phyloP scores from a whole-genome alignment of 2,113 vertebrate genomes.

The Spea bombifrons region DNA sequence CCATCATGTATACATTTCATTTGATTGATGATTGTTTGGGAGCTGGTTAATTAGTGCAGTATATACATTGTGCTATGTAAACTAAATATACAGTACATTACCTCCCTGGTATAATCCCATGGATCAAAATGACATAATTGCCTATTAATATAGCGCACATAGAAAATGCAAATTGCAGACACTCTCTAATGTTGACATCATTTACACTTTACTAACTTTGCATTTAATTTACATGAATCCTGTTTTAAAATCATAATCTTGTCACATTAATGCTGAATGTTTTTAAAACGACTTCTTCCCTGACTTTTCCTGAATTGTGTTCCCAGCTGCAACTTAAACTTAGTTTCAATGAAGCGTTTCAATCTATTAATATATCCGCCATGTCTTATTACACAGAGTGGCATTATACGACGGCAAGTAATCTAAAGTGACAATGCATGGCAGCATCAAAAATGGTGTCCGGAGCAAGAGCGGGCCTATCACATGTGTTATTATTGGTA shows the following conservation, averaged over 20 bases:
- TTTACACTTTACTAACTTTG: no score
- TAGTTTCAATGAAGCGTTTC: conserved; percentile 10
- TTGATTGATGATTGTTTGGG: no score
- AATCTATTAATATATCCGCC: conserved; percentile 34
- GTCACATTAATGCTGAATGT: not conserved
- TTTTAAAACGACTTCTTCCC: not conserved
- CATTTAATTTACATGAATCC: no score
- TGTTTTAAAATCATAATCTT: not conserved
- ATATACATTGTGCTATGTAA: no score
- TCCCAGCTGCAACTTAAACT: not conserved
- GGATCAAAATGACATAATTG: not conserved
- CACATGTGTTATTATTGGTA: no score
- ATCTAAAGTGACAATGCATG: conserved; percentile 28
- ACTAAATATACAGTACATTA: no score
- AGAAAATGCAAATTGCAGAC: no score
- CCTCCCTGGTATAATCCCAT: not conserved
- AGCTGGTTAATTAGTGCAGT: no score
- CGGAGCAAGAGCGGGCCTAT: not conserved
- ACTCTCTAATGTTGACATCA: no score
- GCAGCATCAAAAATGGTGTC: not conserved
- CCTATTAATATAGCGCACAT: not conserved
- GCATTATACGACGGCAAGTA: conserved; percentile 5
- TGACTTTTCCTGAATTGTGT: not conserved
- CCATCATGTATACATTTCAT: no score
- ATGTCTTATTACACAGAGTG: conserved; percentile 16